These are phyloP conservation scores for Phlogophora meticulosa DNA, from an alignment of 2,888 invertebrate genomes.

Conservation along the genomic window DNA sequence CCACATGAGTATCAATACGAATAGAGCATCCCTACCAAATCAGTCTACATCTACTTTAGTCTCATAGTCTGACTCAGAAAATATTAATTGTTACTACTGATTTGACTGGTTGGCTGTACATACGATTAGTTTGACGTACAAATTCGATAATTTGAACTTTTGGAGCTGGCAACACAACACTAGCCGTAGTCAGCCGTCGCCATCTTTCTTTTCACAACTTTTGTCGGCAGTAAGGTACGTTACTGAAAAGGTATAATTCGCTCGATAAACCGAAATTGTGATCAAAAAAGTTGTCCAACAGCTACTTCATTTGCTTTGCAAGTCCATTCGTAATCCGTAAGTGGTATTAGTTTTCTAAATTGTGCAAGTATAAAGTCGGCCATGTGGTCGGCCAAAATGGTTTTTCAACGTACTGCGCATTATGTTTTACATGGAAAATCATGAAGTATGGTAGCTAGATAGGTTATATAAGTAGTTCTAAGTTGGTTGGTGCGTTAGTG, in stretches of 20 bases:
- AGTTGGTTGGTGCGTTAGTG: slow-evolving; percentile 45
- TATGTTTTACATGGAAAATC: slow-evolving; percentile 80
- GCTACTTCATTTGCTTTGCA: slow-evolving; percentile 51
- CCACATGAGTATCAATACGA: too few relatives aligned
- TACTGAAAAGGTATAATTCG: slow-evolving; percentile 71
- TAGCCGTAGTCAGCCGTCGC: slow-evolving; percentile 76
- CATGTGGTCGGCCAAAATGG: slow-evolving; percentile 86
- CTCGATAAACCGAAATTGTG: slow-evolving; percentile 66
- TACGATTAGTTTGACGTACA: too few relatives aligned
- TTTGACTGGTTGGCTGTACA: too few relatives aligned
- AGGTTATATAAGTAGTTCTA: slow-evolving; percentile 50
- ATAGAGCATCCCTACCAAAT: too few relatives aligned
- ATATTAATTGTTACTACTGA: too few relatives aligned
- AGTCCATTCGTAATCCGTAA: slow-evolving; percentile 61
- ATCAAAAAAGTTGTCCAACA: slow-evolving; percentile 51
- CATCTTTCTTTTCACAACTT: slow-evolving; percentile 89
- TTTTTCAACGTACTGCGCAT: slow-evolving; percentile 87
- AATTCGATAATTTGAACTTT: too few relatives aligned
- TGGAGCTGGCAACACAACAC: too few relatives aligned
- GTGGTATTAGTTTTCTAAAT: slow-evolving; percentile 61
- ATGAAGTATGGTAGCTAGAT: slow-evolving; percentile 54
- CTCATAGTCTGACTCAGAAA: too few relatives aligned
- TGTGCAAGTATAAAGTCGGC: slow-evolving; percentile 70
- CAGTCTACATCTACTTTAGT: too few relatives aligned
- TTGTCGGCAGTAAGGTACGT: slow-evolving; percentile 88